Evolutionary conservation across 2,888 invertebrate genomes (phyloP), one percentile per base, ranked within the genome.

Genomic region (Myopa tessellatipennis): DNA sequence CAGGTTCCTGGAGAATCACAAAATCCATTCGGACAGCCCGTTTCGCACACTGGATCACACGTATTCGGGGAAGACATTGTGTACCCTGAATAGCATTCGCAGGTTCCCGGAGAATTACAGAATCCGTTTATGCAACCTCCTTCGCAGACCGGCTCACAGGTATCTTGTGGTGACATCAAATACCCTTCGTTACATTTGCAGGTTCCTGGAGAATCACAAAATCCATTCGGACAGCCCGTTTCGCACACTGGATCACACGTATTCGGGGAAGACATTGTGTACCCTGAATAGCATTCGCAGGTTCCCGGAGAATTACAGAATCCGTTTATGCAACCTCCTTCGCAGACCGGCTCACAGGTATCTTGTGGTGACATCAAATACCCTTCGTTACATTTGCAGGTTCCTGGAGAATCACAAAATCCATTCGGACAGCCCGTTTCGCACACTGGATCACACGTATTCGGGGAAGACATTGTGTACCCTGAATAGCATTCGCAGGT

Each of bases 1-100:
- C 94, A 94, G 82, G 92, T 90, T 85, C 93, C 92, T 0, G 94
- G 94, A 0, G 91, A 91, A 0, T 93, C 91, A 82, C 94, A 94
- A 4, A 38, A 14, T n/a, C 74, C 74, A 73, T 73, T 73, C 3
- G 40, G 60, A 71, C 83, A 83, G 58, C 78, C 79, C 16, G 36
- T 36, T 26, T 77, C 65, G 60, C 83, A 83, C n/a, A 78, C 58
- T 26, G 82, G 83, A 4, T 74, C 68, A 69, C 85, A 79, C 61
- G 45, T 61, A 36, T 34, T 70, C 0, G 36, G 26, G 4, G 71
- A 6, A 36, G 68, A 55, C 52, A 73, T 74, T 0, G 26, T 45
- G 26, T 71, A 77, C n/a, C 77, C 76, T 0, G 0, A 1, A 7
- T 75, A 18, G 45, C 81, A 79, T 6, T 77, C 74, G 82, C 94